Conservation (phyloP, 2,797 vertebrate genomes). For the Melanotaenia nigrans region DNA sequence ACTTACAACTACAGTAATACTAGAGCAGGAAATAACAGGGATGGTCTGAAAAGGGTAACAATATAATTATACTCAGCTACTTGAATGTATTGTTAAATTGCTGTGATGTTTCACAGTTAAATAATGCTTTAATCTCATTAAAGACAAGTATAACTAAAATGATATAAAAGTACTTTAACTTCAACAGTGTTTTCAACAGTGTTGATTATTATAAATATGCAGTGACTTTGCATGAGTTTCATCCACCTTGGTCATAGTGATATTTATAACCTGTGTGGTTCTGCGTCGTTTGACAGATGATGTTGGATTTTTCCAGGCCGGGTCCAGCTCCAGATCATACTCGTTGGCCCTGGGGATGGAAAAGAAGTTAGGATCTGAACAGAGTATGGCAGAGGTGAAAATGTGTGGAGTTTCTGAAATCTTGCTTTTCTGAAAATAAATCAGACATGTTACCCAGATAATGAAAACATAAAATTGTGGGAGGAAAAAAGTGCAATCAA, state of each 20-base stretch:
- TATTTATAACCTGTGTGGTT: conserved; percentile 93
- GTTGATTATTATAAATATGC: conserved; percentile 9
- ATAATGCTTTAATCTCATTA: background rate
- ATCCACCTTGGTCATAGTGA: conserved; percentile 92
- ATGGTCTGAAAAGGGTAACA: background rate
- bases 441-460: too few species aligned
- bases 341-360: conserved; percentile 43
- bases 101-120: background rate
- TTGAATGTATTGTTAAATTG: background rate
- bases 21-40: background rate
- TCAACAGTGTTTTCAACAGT: background rate
- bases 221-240: conserved; percentile 27
- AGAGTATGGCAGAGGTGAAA: background rate
- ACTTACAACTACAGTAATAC: conserved; percentile 7
- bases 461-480: too few species aligned
- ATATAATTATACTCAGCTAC: background rate
- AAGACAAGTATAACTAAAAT: background rate
- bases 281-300: conserved; percentile 84
- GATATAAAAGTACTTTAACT: background rate
- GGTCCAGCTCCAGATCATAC: conserved; percentile 78
- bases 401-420: background rate
- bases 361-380: background rate
- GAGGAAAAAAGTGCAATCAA: too few species aligned
- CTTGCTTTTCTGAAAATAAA: too few species aligned
- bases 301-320: conserved; percentile 78